phyloP scores from a whole-genome alignment of 2,888 invertebrate genomes.

The Trissoscelio sp. region DNA sequence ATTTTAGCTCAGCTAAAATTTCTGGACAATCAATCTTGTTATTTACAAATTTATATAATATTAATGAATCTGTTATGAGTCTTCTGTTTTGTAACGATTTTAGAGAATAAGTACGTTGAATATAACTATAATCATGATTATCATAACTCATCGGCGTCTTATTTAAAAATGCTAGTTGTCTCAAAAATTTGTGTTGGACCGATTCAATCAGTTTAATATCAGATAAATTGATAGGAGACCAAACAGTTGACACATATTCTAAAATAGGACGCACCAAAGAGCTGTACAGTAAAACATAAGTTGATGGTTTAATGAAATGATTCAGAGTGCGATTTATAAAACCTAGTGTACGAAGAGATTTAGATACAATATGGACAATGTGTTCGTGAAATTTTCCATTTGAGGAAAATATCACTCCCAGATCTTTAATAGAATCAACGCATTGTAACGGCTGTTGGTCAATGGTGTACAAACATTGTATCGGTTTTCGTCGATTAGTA shows the following conservation, averaged over 20 bases:
- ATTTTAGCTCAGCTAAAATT: too few species aligned
- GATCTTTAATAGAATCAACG: background rate
- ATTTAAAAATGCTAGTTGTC: constrained; percentile 14
- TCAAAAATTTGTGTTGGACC: constrained; percentile 26
- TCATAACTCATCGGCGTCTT: too few species aligned
- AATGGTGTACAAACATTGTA: too few species aligned
- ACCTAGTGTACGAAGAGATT: background rate
- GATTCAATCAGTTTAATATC: constrained; percentile 17
- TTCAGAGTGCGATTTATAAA: background rate
- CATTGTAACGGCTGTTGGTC: too few species aligned
- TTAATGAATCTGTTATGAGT: too few species aligned
- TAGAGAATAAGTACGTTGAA: too few species aligned
- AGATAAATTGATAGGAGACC: background rate
- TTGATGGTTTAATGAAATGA: background rate
- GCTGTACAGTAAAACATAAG: background rate
- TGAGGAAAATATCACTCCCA: background rate
- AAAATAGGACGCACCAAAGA: background rate
- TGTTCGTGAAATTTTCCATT: background rate
- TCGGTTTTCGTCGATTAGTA: background rate
- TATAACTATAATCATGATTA: too few species aligned
- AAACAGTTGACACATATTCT: background rate
- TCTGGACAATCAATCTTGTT: too few species aligned
- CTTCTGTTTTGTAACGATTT: too few species aligned
- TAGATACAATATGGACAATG: background rate
- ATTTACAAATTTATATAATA: too few species aligned